Base-by-base conservation (phyloP, 2,113 vertebrate species). In the Neofelis nebulosa region DNA sequence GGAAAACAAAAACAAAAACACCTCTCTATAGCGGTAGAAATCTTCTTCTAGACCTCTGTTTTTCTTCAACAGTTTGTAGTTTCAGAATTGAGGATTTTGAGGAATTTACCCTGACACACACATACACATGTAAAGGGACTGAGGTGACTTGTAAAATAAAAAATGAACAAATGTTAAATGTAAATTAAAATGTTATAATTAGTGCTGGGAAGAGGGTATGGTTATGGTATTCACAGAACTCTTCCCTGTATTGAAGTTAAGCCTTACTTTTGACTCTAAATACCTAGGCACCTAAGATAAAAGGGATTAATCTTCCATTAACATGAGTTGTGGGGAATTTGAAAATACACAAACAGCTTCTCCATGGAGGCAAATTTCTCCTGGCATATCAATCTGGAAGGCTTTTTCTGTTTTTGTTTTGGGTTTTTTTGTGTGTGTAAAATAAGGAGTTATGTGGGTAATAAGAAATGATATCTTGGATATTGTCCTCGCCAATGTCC, bases 131-230 rank as follows among this genome's bases (percentile, higher is more conserved):
- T 55, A 94, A 68, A 48, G 25, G 3, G 50, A 84, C n/a, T 79
- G 55, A 76, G 36, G 15, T 41, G 29, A 96, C 36, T 88, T 84
- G 12, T 27, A 92, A 89, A 68, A 38, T 48, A 78, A 94, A 66
- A 95, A 91, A 71, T 90, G 12, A 95, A 66, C 85, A 88, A 76
- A 63, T 78, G 21, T 74, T 93, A 80, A 74, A 80, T 65, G 27
- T 84, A 93, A 88, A 79, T 91, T 50, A 65, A 92, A 84, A 76
- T 50, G 15, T 63, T 89, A 94, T 31, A 16, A 84, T 78, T 50
- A 89, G 78, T 11, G 12, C 38, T 78, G 6, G 27, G 6, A 95
- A 89, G 2, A 84, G 12, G 66, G 5, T 27, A 0, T 41, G 16
- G 66, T 38, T 31, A 90, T 57, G 10, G 11, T 84, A 73, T 38